These are phyloP conservation scores for Rhyacichthys aspro DNA, from an alignment of 2,797 vertebrate species.

Conservation along the genomic window DNA sequence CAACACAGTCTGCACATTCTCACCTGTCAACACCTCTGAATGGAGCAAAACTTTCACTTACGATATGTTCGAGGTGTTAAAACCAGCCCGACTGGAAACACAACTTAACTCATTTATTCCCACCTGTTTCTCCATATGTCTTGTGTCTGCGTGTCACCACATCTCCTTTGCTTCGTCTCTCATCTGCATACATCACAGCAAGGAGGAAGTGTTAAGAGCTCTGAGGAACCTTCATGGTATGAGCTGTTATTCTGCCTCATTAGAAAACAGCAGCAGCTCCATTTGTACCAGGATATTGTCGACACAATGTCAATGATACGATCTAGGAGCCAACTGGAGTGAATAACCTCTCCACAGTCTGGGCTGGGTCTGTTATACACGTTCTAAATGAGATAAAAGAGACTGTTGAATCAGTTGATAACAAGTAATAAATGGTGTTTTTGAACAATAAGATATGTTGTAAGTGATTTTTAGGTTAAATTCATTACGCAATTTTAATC, in stretches of 20 bases:
- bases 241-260: constrained; percentile 31
- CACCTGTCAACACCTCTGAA: constrained; percentile 5
- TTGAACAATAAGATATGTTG: too few species aligned
- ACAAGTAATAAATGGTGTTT: too few species aligned
- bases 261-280: constrained; percentile 36
- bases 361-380: background rate
- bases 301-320: constrained; percentile 29
- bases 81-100: constrained; percentile 8
- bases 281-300: constrained; percentile 30
- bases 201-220: constrained; percentile 10
- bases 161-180: background rate
- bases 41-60: background rate
- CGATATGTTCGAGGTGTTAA: constrained; percentile 28
- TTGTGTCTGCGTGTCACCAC: constrained; percentile 22
- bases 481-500: too few species aligned
- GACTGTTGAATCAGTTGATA: background rate
- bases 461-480: too few species aligned
- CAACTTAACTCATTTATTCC: constrained; percentile 13
- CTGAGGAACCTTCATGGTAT: constrained; percentile 9
- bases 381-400: background rate
- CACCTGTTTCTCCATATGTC: constrained; percentile 47
- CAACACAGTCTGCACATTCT: constrained; percentile 1
- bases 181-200: background rate
- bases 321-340: constrained; percentile 29
- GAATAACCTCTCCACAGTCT: constrained; percentile 23